Base-by-base conservation (phyloP, 2,888 invertebrate genomes). In the Lamproptera curius region DNA sequence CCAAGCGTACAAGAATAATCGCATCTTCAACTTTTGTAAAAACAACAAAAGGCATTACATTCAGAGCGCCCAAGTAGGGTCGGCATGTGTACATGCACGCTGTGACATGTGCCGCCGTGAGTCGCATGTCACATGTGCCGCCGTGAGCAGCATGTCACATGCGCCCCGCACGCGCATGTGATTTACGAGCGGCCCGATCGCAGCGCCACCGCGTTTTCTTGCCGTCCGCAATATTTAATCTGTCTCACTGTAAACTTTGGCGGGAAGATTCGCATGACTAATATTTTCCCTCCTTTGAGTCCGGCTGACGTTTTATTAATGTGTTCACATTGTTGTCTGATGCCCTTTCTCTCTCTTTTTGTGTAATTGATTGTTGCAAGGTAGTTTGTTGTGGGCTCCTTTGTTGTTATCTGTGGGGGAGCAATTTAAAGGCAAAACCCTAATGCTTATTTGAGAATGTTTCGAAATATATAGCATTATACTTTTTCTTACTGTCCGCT, bases 121-220 rank as follows among this genome's bases (percentile, higher is more conserved):
- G 55, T 42, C 36, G 23, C 37, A 31, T 38, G 48, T 46, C 16
- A 36, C 42, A 35, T 50, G 55, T 54, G 52, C 53, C 43, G 42
- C 54, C 51, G 57, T 59, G 68, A 61, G 64, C 55, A 61, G 54
- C 49, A 33, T 39, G 49, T 47, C 20, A 33, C 43, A 37, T 50
- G 55, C 55, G 52, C 54, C 44, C 65, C 59, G 71, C 71, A 69
- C 65, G 73, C 68, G 69, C 68, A 52, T 43, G 53, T 67, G 65
- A 69, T 69, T 70, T 70, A 71, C 52, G 53, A 23, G 16, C 52
- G 17, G 43, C 52, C 53, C 42, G 37, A 41, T 43, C 54, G 45
- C 56, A 54, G 53, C 52, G 56, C 52, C 54, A 52, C 58, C 42
- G 54, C 37, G 58, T 65, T 66, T 67, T 70, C 63, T 67, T 57